Conservation (phyloP, 1,140 invertebrate genomes). For the Leptestheria dahalacensis region DNA sequence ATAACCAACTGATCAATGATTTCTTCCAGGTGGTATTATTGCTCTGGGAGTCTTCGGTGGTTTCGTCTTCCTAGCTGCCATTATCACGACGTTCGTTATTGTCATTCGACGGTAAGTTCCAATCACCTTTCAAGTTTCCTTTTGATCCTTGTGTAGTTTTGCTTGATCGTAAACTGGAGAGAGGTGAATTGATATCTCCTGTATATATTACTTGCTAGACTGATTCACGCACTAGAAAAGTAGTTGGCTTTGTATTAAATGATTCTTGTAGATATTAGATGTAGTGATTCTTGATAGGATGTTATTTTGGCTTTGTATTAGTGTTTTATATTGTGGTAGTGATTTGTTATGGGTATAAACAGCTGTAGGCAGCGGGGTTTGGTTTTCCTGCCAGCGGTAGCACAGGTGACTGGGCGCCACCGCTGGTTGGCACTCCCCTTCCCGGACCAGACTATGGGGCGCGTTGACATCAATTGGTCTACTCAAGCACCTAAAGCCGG, state of each 20-base stretch:
- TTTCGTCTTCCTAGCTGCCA: constrained; percentile 73
- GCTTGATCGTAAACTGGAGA: no score
- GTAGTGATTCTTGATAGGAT: no score
- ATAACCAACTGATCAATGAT: background rate
- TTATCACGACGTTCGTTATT: constrained; percentile 76
- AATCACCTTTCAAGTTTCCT: background rate
- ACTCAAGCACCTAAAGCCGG: constrained; percentile 45
- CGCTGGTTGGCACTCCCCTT: constrained; percentile 77
- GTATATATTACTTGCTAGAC: no score
- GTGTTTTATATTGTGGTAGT: background rate
- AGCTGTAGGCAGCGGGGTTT: background rate
- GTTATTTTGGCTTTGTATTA: background rate
- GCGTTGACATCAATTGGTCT: constrained; percentile 56
- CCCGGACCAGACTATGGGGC: constrained; percentile 73
- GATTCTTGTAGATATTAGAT: no score
- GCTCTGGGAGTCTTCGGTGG: constrained; percentile 76
- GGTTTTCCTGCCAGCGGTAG: background rate
- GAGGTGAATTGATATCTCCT: no score
- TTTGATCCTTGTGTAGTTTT: constrained; percentile 1
- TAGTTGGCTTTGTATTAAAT: no score
- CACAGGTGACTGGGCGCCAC: background rate
- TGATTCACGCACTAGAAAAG: no score
- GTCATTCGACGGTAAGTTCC: constrained; percentile 65
- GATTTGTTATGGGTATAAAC: no score
- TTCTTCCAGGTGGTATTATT: constrained; percentile 53